Evolutionary conservation across 2,888 invertebrate genomes (phyloP).

Genomic region (Priocnemis perturbator): DNA sequence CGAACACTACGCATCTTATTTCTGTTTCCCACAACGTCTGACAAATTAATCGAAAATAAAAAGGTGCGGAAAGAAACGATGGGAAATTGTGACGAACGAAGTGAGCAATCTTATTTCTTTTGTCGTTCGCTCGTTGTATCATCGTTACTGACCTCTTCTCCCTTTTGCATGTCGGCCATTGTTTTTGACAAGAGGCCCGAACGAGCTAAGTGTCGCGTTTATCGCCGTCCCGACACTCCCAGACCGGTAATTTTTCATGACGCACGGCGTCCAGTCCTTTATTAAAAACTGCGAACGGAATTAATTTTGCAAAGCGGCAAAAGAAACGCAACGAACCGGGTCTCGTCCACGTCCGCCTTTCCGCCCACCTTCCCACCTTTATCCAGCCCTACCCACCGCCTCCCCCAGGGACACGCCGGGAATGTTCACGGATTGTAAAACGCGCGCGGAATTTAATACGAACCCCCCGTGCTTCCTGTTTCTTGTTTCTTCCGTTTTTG

Average conservation of each 20-base stretch:
- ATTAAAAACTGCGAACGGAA: conserved; percentile 18
- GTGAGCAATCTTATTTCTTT: no score
- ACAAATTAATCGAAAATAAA: no score
- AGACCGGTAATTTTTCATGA: background rate
- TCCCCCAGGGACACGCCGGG: background rate
- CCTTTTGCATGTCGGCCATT: no score
- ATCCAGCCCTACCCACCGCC: background rate
- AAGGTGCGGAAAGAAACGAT: no score
- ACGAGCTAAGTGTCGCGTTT: no score
- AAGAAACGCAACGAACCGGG: background rate
- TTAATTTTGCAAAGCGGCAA: conserved; percentile 15
- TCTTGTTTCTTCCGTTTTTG: background rate
- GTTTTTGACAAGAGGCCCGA: no score
- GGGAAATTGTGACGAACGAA: no score
- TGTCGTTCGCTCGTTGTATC: no score
- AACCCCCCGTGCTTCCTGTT: background rate
- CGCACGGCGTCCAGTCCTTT: conserved; percentile 5
- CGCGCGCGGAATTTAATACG: background rate
- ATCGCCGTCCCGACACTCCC: no score
- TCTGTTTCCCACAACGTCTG: no score
- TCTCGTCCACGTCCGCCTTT: background rate
- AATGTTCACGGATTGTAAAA: conserved; percentile 1
- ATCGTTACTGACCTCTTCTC: no score
- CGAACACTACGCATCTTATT: no score
- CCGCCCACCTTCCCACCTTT: background rate